These are phyloP conservation scores for Emberiza fucata DNA, from an alignment of 2,113 vertebrate genomes.

Conservation along the genomic window DNA sequence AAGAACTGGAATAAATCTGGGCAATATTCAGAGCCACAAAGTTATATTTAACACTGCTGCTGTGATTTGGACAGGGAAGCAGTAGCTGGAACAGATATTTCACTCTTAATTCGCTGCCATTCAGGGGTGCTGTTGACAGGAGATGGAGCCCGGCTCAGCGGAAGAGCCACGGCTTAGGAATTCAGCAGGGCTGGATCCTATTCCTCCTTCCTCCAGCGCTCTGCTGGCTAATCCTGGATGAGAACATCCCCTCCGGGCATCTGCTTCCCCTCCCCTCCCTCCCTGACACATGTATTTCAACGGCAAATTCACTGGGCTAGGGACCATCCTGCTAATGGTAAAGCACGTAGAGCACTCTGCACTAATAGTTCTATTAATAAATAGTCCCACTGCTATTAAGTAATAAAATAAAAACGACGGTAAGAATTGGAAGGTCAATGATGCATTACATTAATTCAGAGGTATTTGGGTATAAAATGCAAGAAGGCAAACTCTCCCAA, in stretches of 20 bases:
- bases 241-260: neutral
- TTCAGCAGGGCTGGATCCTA: conserved; percentile 6
- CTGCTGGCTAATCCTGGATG: conserved; percentile 15
- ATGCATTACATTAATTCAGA: neutral
- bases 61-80: neutral
- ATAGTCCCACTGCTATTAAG: neutral
- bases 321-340: neutral
- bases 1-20: neutral
- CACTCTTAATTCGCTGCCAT: neutral
- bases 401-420: neutral
- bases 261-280: neutral
- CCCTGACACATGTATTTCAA: neutral
- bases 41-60: neutral
- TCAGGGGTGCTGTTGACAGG: conserved; percentile 30
- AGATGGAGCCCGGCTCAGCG: neutral
- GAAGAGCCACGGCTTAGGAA: neutral
- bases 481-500: neutral
- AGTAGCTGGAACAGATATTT: neutral
- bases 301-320: neutral
- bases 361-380: neutral
- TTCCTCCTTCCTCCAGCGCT: conserved; percentile 5
- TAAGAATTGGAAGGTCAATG: neutral
- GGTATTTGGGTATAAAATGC: neutral
- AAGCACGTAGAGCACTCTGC: neutral
- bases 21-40: neutral